These are phyloP conservation scores for Eumerus sabulonum DNA, from an alignment of 2,888 invertebrate species.

Conservation along the genomic window DNA sequence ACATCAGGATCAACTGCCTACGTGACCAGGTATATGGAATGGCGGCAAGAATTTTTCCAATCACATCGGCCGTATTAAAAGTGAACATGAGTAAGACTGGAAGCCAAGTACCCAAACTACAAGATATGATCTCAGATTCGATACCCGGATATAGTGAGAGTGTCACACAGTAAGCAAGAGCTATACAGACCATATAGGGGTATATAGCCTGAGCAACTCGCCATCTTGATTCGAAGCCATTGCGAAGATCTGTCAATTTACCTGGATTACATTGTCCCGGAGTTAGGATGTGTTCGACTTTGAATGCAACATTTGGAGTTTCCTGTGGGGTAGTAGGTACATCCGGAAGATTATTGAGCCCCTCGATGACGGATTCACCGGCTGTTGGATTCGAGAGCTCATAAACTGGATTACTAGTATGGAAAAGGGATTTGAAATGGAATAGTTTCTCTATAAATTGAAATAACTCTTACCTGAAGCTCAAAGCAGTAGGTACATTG, in stretches of 20 bases:
- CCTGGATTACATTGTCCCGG: conserved; percentile 77
- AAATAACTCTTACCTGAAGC: conserved; percentile 78
- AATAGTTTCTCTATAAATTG: neutral
- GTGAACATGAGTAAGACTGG: conserved; percentile 93
- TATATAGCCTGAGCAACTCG: conserved; percentile 91
- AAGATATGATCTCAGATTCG: conserved; percentile 92
- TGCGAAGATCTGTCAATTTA: conserved; percentile 76
- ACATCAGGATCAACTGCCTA: conserved; percentile 87
- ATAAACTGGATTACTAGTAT: conserved; percentile 89
- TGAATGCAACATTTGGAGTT: conserved; percentile 76
- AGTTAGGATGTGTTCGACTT: conserved; percentile 78
- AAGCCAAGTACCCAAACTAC: conserved; percentile 92
- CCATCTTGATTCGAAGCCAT: conserved; percentile 82
- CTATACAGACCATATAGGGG: conserved; percentile 94
- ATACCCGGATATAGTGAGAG: conserved; percentile 94
- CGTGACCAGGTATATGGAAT: conserved; percentile 92
- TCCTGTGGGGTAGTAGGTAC: conserved; percentile 76
- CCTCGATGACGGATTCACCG: conserved; percentile 79
- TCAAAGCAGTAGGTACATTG: conserved; percentile 83
- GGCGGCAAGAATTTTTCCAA: conserved; percentile 87
- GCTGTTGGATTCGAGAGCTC: conserved; percentile 85
- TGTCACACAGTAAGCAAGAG: conserved; percentile 93
- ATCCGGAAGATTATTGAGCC: conserved; percentile 76
- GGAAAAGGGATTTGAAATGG: neutral
- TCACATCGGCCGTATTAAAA: conserved; percentile 91